Base-by-base conservation (phyloP, 1,140 invertebrate genomes). In the Zaprionus camerounensis region DNA sequence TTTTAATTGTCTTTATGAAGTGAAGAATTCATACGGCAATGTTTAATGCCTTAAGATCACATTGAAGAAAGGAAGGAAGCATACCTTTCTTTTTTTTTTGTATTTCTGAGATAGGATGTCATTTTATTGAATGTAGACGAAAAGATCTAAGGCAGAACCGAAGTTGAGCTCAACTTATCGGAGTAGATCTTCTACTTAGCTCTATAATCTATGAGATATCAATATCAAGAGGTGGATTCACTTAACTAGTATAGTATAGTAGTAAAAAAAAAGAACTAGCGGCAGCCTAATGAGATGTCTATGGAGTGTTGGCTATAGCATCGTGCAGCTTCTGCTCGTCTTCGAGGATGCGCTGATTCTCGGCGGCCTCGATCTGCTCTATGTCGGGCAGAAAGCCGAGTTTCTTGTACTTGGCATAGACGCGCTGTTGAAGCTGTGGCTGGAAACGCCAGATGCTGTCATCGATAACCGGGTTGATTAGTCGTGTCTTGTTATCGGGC, bases 361-460 rank as follows among this genome's bases (percentile, higher is more conserved):
- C 34, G 5, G 70, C 61, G 0, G 34, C 65, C 4, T 64, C 15
- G 55, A 88, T 5, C 7, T 88, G 64, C 3, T 56, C 15, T 5
- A 66, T 59, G 24, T 55, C 36, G 41, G 84, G 84, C 34, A 91
- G 41, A 13, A 87, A 87, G 5, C 83, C 81, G n/a, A 92, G 11
- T 3, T 72, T 46, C 1, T 75, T 53, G 12, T 82, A 87, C 5
- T 78, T 70, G 20, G 69, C 69, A 36, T 77, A 66, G 24, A 83
- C 68, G 0, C 73, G 61, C 2, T 71, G 20, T 36, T 87, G 78
- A 34, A 91, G 15, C 31, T 56, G 55, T 22, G 88, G 88, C 62
- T 87, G 82, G n/a, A 63, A 91, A 0, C 87, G 81, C 87, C 87
- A 91, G 46, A 91, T 91, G 57, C 31, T 91, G 34, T 76, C 76